Base-by-base conservation (phyloP, 2,888 invertebrate species). In the Microdon myrmicae region DNA sequence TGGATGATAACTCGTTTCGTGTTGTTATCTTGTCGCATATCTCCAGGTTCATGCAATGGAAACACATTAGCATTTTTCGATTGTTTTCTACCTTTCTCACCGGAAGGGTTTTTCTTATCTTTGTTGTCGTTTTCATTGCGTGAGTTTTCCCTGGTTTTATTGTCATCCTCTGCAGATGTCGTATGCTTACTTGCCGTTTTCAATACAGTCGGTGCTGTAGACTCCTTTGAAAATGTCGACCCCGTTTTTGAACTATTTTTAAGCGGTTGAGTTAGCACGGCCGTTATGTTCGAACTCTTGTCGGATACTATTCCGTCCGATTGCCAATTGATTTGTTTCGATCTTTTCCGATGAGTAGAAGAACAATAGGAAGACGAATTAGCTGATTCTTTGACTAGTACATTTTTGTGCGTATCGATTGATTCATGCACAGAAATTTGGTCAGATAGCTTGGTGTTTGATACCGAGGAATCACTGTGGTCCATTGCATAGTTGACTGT, bases 211-310 rank as follows among this genome's bases (percentile, higher is more conserved):
- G 64, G 23, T 53, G 56, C 31, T 58, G 47, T 51, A 53, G 67
- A 61, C 44, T 67, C 61, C 12, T 61, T 61, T 22, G 56, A 20
- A 39, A 53, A 28, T 19, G 64, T 14, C 43, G 56, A 34, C 47
- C 64, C 56, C 54, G 54, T 59, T 59, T 67, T 67, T 25, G 69
- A 60, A 38, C 69, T 68, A 43, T 73, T 75, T 45, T 70, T 69
- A 35, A 69, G 70, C 74, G 75, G 69, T 35, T 35, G 48, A 17
- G 23, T 39, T 41, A 23, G 6, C n/a, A n/a, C n/a, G n/a, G n/a
- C 32, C 7, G 28, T 10, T 23, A 20, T 16, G 17, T 23, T 16
- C 34, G 20, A 49, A n/a, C n/a, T n/a, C n/a, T n/a, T 29, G 9
- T 39, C 39, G 29, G 31, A 29, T 29, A 29, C 20, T 14, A 13